These are phyloP conservation scores for Apodemia mormo DNA, from an alignment of 2,888 invertebrate species.

Conservation along the genomic window DNA sequence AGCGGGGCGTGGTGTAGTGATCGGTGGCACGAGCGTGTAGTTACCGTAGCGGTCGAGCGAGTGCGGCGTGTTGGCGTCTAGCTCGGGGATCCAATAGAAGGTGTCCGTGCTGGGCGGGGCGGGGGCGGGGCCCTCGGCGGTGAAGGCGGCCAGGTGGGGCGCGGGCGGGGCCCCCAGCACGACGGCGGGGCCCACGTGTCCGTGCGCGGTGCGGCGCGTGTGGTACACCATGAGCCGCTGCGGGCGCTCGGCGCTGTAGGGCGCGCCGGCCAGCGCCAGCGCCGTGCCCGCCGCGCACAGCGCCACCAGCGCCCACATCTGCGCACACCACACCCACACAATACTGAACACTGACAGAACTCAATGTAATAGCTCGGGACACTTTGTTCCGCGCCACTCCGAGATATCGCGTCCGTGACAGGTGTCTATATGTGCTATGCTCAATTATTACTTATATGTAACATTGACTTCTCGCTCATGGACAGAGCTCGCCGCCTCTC, in stretches of 20 bases:
- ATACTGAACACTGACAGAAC: too few relatives aligned
- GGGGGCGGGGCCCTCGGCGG: conserved; percentile 46
- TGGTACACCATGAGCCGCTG: conserved; percentile 89
- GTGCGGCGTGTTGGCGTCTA: conserved; percentile 87
- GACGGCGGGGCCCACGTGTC: conserved; percentile 44
- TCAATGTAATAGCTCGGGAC: too few relatives aligned
- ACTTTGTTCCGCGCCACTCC: too few relatives aligned
- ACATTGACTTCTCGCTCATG: too few relatives aligned
- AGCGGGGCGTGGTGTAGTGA: too few relatives aligned
- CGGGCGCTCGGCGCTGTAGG: conserved; percentile 84
- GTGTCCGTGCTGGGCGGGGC: conserved; percentile 63
- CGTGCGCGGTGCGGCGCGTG: conserved; percentile 77
- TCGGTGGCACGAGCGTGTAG: background rate
- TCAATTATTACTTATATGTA: too few relatives aligned
- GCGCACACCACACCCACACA: background rate
- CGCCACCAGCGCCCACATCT: conserved; percentile 33
- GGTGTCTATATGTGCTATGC: too few relatives aligned
- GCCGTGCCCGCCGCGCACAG: conserved; percentile 44
- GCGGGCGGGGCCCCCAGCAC: conserved; percentile 50
- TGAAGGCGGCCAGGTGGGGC: conserved; percentile 32
- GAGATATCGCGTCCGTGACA: too few relatives aligned
- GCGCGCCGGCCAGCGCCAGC: conserved; percentile 84
- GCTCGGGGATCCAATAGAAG: conserved; percentile 86
- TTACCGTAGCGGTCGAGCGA: conserved; percentile 45
- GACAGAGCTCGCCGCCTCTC: too few relatives aligned